phyloP scores from a whole-genome alignment of 2,888 invertebrate species.

The Amphimallon solstitiale region DNA sequence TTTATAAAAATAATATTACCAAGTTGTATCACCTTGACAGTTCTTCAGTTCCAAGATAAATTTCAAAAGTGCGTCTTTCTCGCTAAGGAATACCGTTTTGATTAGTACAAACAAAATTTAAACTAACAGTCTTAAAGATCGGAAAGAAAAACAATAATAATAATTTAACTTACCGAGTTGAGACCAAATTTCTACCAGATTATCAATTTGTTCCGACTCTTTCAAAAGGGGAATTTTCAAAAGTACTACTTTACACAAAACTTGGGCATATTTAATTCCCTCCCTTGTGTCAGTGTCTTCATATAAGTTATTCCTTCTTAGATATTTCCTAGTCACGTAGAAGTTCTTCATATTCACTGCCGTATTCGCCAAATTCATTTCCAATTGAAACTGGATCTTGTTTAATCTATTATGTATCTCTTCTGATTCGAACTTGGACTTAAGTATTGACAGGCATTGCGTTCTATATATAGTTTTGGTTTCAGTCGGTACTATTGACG shows the following conservation, averaged over 20 bases:
- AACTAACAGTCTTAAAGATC: no score
- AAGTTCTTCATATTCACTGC: conserved; percentile 64
- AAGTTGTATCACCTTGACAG: no score
- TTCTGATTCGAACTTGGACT: conserved; percentile 38
- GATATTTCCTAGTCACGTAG: conserved; percentile 61
- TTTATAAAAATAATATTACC: no score
- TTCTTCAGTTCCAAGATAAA: no score
- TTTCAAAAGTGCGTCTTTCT: no score
- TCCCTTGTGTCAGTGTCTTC: neutral
- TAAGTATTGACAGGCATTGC: conserved; percentile 55
- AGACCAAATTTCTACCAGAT: conserved; percentile 4
- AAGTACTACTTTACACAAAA: conserved; percentile 4
- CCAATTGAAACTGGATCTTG: conserved; percentile 52
- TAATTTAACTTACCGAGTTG: conserved; percentile 9
- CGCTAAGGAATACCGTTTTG: no score
- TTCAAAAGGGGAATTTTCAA: conserved; percentile 9
- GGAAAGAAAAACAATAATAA: no score
- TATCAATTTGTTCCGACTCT: neutral
- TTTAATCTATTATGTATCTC: neutral
- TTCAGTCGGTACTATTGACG: conserved; percentile 65
- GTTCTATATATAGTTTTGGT: conserved; percentile 63
- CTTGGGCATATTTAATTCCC: conserved; percentile 7
- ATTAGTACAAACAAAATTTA: no score
- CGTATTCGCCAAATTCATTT: conserved; percentile 63
- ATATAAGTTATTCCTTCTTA: neutral